Conservation (phyloP, 2,888 invertebrate species). For the Macrophya annulata region DNA sequence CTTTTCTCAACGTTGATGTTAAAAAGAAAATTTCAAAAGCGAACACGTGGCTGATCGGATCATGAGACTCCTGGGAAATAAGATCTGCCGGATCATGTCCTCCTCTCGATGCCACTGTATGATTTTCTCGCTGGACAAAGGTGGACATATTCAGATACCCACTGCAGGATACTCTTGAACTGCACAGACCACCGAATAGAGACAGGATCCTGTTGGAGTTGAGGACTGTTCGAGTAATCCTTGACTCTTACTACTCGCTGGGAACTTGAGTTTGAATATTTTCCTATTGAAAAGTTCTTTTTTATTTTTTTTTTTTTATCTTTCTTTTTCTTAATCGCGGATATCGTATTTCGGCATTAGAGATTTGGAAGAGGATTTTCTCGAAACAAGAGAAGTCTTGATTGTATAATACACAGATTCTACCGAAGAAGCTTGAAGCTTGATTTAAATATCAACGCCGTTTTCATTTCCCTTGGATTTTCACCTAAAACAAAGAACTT, state of each 20-base stretch:
- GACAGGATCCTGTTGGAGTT: background rate
- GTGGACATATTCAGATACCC: slow-evolving; percentile 26
- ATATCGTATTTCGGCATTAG: slow-evolving; percentile 14
- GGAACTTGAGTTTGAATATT: background rate
- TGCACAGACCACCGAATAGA: background rate
- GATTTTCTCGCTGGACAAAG: slow-evolving; percentile 25
- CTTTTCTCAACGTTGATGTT: slow-evolving; percentile 56
- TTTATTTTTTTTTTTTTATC: background rate
- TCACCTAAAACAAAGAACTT: slow-evolving; percentile 41
- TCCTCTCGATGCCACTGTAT: slow-evolving; percentile 8
- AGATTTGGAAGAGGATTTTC: slow-evolving; percentile 6
- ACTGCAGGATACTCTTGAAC: background rate
- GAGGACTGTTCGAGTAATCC: background rate
- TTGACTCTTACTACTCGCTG: slow-evolving; percentile 31
- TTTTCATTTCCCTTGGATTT: slow-evolving; percentile 29
- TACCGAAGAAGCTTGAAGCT: background rate
- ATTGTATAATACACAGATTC: slow-evolving; percentile 23
- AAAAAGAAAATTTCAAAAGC: slow-evolving; percentile 52
- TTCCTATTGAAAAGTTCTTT: background rate
- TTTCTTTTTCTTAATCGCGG: background rate
- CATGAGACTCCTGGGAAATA: slow-evolving; percentile 77
- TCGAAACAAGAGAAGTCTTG: slow-evolving; percentile 16
- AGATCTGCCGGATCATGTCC: slow-evolving; percentile 73
- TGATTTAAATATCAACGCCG: slow-evolving; percentile 49
- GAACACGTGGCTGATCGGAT: slow-evolving; percentile 72